A percentile compares a stretch with the other conserved stretches of the same genome.
Conservation (phyloP, 1,140 invertebrate genomes). For the Oscheius sp. region DNA sequence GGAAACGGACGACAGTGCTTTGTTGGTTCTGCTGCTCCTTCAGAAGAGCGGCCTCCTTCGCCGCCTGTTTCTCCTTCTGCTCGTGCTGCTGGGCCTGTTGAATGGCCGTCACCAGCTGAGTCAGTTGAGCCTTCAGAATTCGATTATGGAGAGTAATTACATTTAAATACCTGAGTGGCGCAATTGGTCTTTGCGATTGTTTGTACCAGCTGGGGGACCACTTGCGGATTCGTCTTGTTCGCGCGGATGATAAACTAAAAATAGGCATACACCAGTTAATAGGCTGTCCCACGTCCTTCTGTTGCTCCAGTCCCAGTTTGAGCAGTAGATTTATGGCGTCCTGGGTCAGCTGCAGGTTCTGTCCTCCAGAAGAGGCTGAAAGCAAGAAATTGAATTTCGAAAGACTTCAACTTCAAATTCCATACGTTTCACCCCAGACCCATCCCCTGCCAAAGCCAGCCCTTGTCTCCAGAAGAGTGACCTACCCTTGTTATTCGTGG, state of each 20-base stretch:
- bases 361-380: background rate
- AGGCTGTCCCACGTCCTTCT: slow-evolving; percentile 31
- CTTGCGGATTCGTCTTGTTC: background rate
- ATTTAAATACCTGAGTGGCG: background rate
- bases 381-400: background rate
- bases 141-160: no score
- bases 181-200: background rate
- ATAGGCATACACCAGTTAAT: background rate
- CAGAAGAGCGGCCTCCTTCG: no score
- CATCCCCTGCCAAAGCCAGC: no score
- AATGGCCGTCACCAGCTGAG: no score
- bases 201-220: slow-evolving; percentile 8
- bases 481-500: background rate
- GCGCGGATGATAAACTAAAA: background rate
- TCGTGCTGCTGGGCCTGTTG: background rate
- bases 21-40: no score
- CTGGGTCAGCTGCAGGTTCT: background rate
- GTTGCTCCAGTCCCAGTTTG: slow-evolving; percentile 42
- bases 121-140: no score
- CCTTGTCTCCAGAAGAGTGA: no score
- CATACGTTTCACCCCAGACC: no score
- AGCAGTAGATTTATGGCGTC: background rate
- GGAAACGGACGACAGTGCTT: no score
- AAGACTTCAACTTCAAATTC: background rate
- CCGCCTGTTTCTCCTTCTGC: background rate